These are phyloP conservation scores for Unio pictorum DNA, from an alignment of 2,888 invertebrate species.

Conservation along the genomic window DNA sequence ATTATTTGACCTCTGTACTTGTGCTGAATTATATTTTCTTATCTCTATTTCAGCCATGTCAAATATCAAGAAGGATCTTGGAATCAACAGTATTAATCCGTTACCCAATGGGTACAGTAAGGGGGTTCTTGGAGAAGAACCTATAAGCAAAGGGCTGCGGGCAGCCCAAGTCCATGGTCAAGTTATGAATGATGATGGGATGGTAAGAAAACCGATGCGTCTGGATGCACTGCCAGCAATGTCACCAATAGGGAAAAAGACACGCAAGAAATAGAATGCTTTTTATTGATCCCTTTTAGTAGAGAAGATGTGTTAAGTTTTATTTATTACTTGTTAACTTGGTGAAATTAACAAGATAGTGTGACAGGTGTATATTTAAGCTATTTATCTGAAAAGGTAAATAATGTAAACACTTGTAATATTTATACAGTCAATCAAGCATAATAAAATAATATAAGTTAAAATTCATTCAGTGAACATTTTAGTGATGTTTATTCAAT, in stretches of 20 bases:
- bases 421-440: no score
- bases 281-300: no score
- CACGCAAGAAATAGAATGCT: slow-evolving; percentile 17
- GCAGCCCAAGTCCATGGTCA: slow-evolving; percentile 68
- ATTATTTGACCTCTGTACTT: no score
- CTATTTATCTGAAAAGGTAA: no score
- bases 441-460: no score
- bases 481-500: no score
- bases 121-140: slow-evolving; percentile 45
- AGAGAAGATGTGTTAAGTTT: no score
- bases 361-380: no score
- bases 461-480: no score
- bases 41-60: slow-evolving; percentile 44
- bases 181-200: slow-evolving; percentile 56
- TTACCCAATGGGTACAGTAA: slow-evolving; percentile 44
- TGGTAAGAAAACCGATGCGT: slow-evolving; percentile 69
- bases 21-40: not conserved
- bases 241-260: slow-evolving; percentile 50
- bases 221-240: slow-evolving; percentile 72
- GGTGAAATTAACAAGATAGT: no score
- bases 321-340: no score
- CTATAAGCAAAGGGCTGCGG: slow-evolving; percentile 59
- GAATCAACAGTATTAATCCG: slow-evolving; percentile 20
- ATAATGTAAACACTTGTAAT: no score
- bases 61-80: slow-evolving; percentile 48